Evolutionary conservation across 1,140 invertebrate species (phyloP).

Genomic region (honey bee (Apis mellifera)): DNA sequence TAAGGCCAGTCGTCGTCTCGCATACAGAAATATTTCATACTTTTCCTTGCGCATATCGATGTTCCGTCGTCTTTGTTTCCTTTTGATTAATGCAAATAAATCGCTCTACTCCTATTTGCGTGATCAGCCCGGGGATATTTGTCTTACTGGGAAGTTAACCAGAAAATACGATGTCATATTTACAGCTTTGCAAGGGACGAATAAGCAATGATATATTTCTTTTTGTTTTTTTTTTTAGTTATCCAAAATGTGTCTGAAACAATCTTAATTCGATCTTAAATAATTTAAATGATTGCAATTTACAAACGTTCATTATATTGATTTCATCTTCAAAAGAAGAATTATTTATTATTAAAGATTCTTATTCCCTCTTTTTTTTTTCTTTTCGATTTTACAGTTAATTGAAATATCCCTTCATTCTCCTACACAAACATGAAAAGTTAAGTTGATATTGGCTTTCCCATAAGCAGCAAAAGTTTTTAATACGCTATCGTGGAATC

Average conservation of each 20-base stretch:
- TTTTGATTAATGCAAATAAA: constrained; percentile 10
- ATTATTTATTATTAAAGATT: neutral
- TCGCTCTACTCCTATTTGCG: neutral
- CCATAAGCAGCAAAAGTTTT: neutral
- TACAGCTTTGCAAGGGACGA: neutral
- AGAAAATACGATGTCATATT: neutral
- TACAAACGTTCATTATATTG: neutral
- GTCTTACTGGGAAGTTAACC: neutral
- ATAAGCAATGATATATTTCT: neutral
- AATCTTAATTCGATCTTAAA: neutral
- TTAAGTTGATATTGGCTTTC: neutral
- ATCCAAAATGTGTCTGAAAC: neutral
- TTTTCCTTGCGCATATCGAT: neutral
- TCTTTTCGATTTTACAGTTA: no score
- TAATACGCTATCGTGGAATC: neutral
- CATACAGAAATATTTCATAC: constrained; percentile 6
- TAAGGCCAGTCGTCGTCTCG: neutral
- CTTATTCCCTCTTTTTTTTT: no score
- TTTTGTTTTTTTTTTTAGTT: neutral
- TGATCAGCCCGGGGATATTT: neutral
- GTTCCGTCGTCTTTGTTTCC: neutral
- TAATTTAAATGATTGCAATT: neutral
- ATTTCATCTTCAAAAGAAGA: no score
- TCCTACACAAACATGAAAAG: neutral
- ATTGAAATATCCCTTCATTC: neutral